A percentile compares a stretch with the other conserved stretches of the same genome.
These are phyloP conservation scores for Pseudomyrmex sp. DNA, from an alignment of 1,140 invertebrate genomes.

Conservation along the genomic window DNA sequence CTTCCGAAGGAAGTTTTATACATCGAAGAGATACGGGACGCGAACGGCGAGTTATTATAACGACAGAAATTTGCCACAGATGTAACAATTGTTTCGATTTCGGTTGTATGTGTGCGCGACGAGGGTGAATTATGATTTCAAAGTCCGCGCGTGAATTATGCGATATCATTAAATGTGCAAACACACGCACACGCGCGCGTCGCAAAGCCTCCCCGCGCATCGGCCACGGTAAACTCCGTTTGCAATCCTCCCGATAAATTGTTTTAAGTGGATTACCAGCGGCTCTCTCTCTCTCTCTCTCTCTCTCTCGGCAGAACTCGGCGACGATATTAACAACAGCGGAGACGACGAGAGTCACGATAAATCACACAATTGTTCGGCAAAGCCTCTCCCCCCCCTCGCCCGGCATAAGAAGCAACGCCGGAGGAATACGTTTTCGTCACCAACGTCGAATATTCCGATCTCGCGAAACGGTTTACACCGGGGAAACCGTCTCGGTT, in stretches of 20 bases:
- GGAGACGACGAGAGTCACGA: conserved; percentile 42
- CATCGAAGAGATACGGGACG: neutral
- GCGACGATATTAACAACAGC: conserved; percentile 28
- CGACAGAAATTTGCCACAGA: neutral
- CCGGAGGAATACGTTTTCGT: neutral
- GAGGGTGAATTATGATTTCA: conserved; percentile 39
- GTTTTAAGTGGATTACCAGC: conserved; percentile 57
- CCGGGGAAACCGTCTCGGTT: neutral
- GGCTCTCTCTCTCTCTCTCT: conserved; percentile 2
- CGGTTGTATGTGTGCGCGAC: neutral
- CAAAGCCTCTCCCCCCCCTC: neutral
- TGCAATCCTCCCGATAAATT: conserved; percentile 56
- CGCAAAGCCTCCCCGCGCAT: conserved; percentile 22
- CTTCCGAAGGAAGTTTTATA: too few relatives aligned
- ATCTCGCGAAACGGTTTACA: neutral
- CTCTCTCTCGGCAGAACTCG: conserved; percentile 13
- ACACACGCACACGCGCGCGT: neutral
- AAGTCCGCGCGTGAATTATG: conserved; percentile 30
- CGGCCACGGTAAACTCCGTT: conserved; percentile 40
- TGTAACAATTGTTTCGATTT: conserved; percentile 16
- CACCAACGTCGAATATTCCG: neutral
- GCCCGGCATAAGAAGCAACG: neutral
- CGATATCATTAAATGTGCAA: conserved; percentile 40
- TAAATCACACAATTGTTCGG: conserved; percentile 60
- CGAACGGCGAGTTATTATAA: neutral